Evolutionary conservation across 2,797 vertebrate genomes (phyloP), one percentile per base, ranked within the genome.

Genomic region (Lacerta viridis): DNA sequence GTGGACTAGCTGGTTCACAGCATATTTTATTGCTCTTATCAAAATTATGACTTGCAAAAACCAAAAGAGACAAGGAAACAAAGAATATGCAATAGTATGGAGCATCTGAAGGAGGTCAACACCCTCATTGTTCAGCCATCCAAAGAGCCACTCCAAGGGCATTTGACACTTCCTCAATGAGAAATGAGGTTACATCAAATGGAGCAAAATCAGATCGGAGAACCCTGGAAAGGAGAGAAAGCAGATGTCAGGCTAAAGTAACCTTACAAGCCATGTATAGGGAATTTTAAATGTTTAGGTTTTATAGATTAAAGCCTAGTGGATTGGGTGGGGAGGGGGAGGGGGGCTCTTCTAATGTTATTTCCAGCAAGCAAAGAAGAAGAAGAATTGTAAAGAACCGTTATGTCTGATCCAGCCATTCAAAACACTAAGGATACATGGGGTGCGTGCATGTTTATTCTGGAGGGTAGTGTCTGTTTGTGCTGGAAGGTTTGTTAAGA

Each of bases 341-440:
- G 36, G 17, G 29, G 7, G 25, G 0, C 0, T 59, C 61, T 59
- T 25, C 50, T 46, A 79, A 50, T 33, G 29, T 18, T 8, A 77
- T 85, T 23, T 23, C 80, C 27, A 33, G 86, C 83, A 50, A 61
- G 66, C 66, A 46, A 46, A 81, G 9, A 33, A 81, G 50, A 75
- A 27, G 25, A n/a, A 68, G 17, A 39, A 41, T 72, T 88, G 36
- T 59, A 72, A n/a, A 88, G 25, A 50, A 72, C 25, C 1, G 18
- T 23, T 33, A 41, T 79, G 13, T 50, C 75, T 84, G 66, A 55
- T 78, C 41, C 75, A 78, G 23, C 11, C 71, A 75, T 85, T 76
- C 71, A 85, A 78, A 78, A 68, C 23, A 86, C 43, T 46, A 50
- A 66, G 41, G 41, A 43, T 46, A 86, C 15, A 23, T 74, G 11